Evolutionary conservation across 2,797 vertebrate species (phyloP).

Genomic region (Melopsittacus undulatus): DNA sequence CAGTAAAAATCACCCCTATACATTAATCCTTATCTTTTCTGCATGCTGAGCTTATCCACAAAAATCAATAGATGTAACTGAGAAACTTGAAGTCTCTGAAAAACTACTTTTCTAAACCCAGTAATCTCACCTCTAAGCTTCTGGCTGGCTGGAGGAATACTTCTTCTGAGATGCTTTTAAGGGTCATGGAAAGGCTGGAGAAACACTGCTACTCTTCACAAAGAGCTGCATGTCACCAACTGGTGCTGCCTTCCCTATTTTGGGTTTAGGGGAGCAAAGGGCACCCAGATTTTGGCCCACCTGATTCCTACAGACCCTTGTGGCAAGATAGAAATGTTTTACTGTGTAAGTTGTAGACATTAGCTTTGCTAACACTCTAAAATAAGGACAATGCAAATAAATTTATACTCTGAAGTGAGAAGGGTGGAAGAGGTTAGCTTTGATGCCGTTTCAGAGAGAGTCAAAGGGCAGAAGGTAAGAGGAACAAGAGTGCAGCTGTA

Average conservation of each 20-base stretch:
- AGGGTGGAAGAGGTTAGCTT: background rate
- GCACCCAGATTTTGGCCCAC: background rate
- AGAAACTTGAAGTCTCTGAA: background rate
- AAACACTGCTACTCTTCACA: background rate
- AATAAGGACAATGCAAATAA: background rate
- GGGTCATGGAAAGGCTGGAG: background rate
- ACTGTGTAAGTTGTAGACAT: accelerated
- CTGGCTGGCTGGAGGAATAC: background rate
- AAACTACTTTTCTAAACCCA: background rate
- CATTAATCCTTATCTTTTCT: background rate
- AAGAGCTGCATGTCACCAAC: background rate
- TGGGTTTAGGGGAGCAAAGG: background rate
- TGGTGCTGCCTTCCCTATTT: background rate
- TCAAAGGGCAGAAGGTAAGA: background rate
- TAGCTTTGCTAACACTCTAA: background rate
- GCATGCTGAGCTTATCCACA: background rate
- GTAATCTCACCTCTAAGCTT: background rate
- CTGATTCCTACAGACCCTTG: background rate
- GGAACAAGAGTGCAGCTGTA: background rate
- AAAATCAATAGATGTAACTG: background rate
- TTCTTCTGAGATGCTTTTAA: background rate
- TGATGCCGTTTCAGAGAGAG: background rate
- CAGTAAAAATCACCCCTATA: background rate
- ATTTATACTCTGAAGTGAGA: background rate
- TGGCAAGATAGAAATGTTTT: background rate